A percentile compares a stretch with the other conserved stretches of the same genome.
phyloP scores from a whole-genome alignment of 2,888 invertebrate genomes.

The Piscicola geometra region DNA sequence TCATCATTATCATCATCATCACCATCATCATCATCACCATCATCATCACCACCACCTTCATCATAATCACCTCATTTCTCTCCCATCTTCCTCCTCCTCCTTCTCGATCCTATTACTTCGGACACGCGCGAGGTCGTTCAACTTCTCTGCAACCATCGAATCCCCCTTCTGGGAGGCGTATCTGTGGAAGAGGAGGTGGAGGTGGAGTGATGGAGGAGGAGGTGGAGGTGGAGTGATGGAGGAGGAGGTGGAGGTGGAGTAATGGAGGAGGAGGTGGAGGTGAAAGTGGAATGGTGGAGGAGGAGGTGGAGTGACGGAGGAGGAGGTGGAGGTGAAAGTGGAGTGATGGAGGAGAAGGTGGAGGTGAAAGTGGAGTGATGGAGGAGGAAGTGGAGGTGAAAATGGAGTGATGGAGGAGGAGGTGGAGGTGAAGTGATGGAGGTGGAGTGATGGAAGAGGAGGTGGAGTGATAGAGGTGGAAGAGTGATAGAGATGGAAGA shows the following conservation, averaged over 20 bases:
- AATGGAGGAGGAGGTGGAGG: neutral
- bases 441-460: constrained; percentile 40
- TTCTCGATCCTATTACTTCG: constrained; percentile 35
- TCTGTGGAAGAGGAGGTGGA: constrained; percentile 4
- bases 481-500: constrained; percentile 41
- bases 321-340: too few relatives aligned
- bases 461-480: neutral
- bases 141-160: constrained; percentile 72
- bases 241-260: neutral
- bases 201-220: too few relatives aligned
- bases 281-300: constrained; percentile 17
- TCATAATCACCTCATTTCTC: constrained; percentile 42
- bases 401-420: neutral
- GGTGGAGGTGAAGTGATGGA: neutral
- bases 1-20: constrained; percentile 31
- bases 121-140: constrained; percentile 62
- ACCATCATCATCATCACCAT: constrained; percentile 33
- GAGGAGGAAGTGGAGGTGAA: neutral
- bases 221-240: too few relatives aligned
- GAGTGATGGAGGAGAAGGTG: constrained; percentile 75
- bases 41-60: constrained; percentile 23
- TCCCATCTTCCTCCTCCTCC: constrained; percentile 46
- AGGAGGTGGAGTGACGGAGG: constrained; percentile 38
- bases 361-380: constrained; percentile 80
- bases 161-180: constrained; percentile 76